Evolutionary conservation across 2,888 invertebrate genomes (phyloP), one percentile per base, ranked within the genome.

Genomic region (Empis livida): DNA sequence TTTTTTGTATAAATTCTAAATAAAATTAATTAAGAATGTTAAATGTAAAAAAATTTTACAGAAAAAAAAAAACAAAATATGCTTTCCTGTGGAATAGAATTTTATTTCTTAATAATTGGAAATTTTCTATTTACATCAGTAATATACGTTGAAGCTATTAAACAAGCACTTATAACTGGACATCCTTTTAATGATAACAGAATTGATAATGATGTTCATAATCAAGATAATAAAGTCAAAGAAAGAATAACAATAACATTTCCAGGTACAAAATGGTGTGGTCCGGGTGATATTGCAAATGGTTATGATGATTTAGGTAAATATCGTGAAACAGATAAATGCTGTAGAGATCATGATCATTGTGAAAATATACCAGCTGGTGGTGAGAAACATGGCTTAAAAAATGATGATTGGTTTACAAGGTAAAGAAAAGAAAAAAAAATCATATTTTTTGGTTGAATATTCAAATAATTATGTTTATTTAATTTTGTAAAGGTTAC

Each of bases 321-420:
- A 37, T 82, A 85, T 64, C 77, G 80, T 38, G 74, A 77, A 44
- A 84, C 87, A 6, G 91, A 91, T 62, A 71, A 77, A 57, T 91
- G 91, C 67, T 91, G 91, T 66, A 71, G 90, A 30, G 77, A 78
- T 53, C 91, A 92, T 70, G 91, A 92, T 50, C 51, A 55, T 39
- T 57, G 57, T 60, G 57, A 57, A 31, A 54, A 54, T 50, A 55
- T 52, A 61, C 61, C 49, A 63, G 58, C 46, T 57, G 61, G 44
- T 31, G 50, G 54, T 44, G 45, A 50, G 15, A 57, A 55, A 43
- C 44, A 56, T 42, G 54, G 53, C 16, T 32, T 57, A 11, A 53
- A 43, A 13, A 57, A 57, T 48, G 40, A 49, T 20, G 55, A 55
- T 45, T 47, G 44, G 17, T 57, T 55, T 42, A 57, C 57, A 14